A percentile compares a stretch with the other conserved stretches of the same genome.
These are phyloP conservation scores for Chauna torquata DNA, from an alignment of 2,113 vertebrate species.

Conservation along the genomic window DNA sequence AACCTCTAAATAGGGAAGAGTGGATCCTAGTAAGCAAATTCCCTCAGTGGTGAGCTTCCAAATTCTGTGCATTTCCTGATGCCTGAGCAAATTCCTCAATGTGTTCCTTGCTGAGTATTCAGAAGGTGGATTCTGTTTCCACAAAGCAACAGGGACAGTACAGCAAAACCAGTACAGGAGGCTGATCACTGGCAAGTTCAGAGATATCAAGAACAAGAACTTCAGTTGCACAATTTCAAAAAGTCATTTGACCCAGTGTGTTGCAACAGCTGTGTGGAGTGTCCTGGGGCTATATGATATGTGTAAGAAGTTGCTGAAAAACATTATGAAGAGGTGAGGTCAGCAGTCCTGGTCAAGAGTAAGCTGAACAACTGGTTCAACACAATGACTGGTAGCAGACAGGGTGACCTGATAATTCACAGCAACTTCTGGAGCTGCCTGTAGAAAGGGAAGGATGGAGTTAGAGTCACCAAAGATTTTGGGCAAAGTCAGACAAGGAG, in stretches of 20 bases:
- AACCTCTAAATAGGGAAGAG: not conserved
- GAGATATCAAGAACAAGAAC: not conserved
- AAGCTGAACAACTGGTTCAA: conserved; percentile 67
- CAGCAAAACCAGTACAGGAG: not conserved
- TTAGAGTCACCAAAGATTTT: not conserved
- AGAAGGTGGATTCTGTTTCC: not conserved
- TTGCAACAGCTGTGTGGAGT: conserved; percentile 53
- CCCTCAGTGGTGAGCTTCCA: not conserved
- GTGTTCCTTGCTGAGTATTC: not conserved
- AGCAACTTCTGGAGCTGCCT: conserved; percentile 5
- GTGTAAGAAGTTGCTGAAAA: conserved; percentile 55
- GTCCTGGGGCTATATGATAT: conserved; percentile 59
- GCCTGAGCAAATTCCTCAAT: not conserved
- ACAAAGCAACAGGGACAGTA: not conserved
- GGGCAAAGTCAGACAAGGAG: not conserved
- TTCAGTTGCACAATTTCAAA: conserved; percentile 47
- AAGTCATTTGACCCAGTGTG: not conserved
- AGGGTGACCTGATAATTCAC: conserved; percentile 6
- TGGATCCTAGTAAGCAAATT: not conserved
- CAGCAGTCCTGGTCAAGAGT: conserved; percentile 63
- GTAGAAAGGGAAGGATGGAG: conserved; percentile 5
- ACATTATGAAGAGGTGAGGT: conserved; percentile 56
- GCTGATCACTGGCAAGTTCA: not conserved
- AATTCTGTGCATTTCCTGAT: not conserved
- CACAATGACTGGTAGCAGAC: conserved; percentile 21